A percentile compares a stretch with the other conserved stretches of the same genome.
phyloP scores from a whole-genome alignment of 2,797 vertebrate genomes.

The Danio choprae region DNA sequence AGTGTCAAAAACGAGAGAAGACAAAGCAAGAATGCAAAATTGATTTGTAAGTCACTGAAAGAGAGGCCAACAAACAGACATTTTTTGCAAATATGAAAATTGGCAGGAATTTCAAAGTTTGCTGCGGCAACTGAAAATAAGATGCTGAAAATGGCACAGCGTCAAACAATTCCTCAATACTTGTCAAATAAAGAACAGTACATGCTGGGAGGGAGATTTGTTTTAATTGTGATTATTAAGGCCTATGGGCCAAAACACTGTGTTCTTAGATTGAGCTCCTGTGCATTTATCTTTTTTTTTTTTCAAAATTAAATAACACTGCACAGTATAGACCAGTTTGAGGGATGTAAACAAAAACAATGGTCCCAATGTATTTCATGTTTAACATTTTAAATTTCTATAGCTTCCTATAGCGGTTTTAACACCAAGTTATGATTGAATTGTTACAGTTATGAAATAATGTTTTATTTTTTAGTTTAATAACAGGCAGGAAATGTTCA shows the following conservation, averaged over 20 bases:
- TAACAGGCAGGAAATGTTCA: too few relatives aligned
- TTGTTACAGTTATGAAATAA: too few relatives aligned
- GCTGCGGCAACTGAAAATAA: background rate
- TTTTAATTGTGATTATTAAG: background rate
- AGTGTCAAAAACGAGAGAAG: background rate
- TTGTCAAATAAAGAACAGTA: conserved; percentile 29
- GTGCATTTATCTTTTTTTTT: background rate
- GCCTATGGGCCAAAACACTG: background rate
- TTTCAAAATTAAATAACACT: background rate
- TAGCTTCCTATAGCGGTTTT: too few relatives aligned
- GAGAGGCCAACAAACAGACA: background rate
- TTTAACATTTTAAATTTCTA: too few relatives aligned
- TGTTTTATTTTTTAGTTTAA: too few relatives aligned
- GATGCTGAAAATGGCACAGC: conserved; percentile 9
- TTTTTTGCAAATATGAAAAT: background rate
- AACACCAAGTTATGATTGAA: too few relatives aligned
- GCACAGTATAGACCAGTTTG: background rate
- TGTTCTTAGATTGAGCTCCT: conserved; percentile 12
- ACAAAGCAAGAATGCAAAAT: conserved; percentile 8
- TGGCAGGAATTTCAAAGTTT: conserved; percentile 34
- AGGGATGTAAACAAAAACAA: too few relatives aligned
- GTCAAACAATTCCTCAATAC: background rate
- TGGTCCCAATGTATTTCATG: too few relatives aligned
- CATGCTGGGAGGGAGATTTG: background rate
- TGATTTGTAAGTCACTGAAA: background rate